These are phyloP conservation scores for Novumbra hubbsi DNA, from an alignment of 2,797 vertebrate genomes.

Conservation along the genomic window DNA sequence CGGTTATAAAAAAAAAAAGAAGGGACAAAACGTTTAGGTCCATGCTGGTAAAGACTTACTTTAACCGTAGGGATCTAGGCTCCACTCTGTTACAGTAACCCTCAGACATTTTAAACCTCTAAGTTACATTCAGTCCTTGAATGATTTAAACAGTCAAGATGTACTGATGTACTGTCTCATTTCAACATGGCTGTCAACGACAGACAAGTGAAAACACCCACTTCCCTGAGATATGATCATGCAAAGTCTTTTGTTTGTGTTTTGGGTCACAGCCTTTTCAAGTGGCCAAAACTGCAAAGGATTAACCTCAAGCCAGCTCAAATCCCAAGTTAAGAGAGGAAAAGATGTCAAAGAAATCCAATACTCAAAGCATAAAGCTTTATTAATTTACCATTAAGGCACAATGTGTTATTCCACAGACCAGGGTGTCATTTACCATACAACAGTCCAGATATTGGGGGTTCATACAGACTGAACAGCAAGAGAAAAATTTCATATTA, in stretches of 20 bases:
- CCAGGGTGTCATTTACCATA: neutral
- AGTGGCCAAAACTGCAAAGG: too few relatives aligned
- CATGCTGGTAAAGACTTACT: neutral
- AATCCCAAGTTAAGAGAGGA: neutral
- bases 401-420: neutral
- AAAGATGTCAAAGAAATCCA: neutral
- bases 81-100: slow-evolving; percentile 24
- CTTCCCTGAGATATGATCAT: slow-evolving; percentile 17
- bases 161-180: slow-evolving; percentile 46
- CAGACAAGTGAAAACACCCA: slow-evolving; percentile 27
- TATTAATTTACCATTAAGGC: neutral
- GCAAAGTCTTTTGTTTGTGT: too few relatives aligned
- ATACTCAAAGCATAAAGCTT: neutral
- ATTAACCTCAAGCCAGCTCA: neutral
- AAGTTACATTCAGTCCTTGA: slow-evolving; percentile 49
- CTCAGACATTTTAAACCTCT: slow-evolving; percentile 49
- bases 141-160: slow-evolving; percentile 66
- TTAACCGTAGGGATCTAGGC: neutral
- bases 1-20: slow-evolving; percentile 26
- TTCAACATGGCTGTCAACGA: slow-evolving; percentile 18
- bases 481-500: too few relatives aligned
- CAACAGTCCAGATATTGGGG: neutral
- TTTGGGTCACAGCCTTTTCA: too few relatives aligned
- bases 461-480: too few relatives aligned
- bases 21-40: slow-evolving; percentile 36